Evolutionary conservation across 1,140 invertebrate genomes (phyloP), one percentile per base, ranked within the genome.

Genomic region (Teleogryllus occipitalis): DNA sequence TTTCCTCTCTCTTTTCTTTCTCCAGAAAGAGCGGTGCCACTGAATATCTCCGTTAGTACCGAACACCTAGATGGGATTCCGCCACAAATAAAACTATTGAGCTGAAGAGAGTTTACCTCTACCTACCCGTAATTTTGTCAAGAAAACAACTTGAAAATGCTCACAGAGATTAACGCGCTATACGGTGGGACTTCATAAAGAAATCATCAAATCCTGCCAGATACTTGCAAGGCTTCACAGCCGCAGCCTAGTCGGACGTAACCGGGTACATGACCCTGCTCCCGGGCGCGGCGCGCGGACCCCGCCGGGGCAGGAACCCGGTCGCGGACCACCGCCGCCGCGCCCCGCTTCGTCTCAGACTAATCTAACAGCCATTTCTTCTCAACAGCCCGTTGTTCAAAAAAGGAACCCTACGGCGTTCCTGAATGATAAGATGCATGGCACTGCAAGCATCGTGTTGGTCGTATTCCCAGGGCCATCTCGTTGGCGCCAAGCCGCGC

Each of bases 301-400:
- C 96, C 85, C 95, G 97, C 88, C 94, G 96, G 89, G 96, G 98
- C 86, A 96, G 96, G 87, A 95, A 98, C 89, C 97, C 97, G 89
- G 97, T 97, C 94, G 96, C 96, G 91, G 95, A 98, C 88, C 94
- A 97, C 89, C 98, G 87, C 92, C 96, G 89, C 98, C 98, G 96
- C 96, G 97, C 95, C 91, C 83, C 73, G 48, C 47, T 48, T 48
- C 76, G 46, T 48, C 47, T 77, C 48, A 48, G 18, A 78, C 10
- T 12, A 73, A 78, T 65, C 78, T 78, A 78, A 78, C 65, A 27
- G 65, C 15, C 73, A 74, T 81, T 78, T 78, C 65, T 81, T 78
- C 80, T 77, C 77, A 48, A 81, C 80, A 81, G 80, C 77, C 77
- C n/a, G 73, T 80, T 80, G 39, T 78, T 48, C 49, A 74, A 54